Conservation (phyloP, 1,140 invertebrate species). For the Chironomus striatipennis region DNA sequence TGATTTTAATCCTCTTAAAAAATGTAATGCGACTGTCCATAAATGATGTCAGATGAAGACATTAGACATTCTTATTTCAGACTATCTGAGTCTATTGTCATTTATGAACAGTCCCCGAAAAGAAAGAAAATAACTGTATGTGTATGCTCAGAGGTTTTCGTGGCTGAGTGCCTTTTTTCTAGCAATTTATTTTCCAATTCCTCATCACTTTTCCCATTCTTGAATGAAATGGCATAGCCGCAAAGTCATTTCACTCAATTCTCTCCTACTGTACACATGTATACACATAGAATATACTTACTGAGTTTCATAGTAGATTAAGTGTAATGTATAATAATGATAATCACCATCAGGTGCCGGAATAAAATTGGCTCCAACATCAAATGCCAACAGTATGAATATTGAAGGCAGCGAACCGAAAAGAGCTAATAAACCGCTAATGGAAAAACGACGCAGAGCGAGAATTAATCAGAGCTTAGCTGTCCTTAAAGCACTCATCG, state of each 20-base stretch:
- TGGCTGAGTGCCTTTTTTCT: neutral
- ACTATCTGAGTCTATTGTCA: no score
- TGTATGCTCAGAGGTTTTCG: neutral
- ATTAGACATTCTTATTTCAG: no score
- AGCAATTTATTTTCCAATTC: neutral
- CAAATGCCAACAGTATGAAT: neutral
- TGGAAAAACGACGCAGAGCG: conserved; percentile 81
- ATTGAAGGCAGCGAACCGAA: conserved; percentile 32
- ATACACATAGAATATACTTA: neutral
- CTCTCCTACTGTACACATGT: neutral
- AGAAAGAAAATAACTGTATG: neutral
- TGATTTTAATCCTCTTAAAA: conserved; percentile 3
- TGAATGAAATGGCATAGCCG: neutral
- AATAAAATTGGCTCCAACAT: neutral
- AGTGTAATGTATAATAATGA: neutral
- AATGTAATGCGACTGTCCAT: no score
- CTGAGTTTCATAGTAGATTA: neutral
- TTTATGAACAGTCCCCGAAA: no score
- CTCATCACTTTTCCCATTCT: neutral
- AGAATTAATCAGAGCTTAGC: conserved; percentile 82
- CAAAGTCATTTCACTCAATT: neutral
- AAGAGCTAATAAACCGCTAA: conserved; percentile 77
- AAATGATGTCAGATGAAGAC: no score
- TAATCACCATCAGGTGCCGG: neutral
- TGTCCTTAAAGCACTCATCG: conserved; percentile 73